A percentile compares a stretch with the other conserved stretches of the same genome.
These are phyloP conservation scores for Drosophila prosaltans DNA, from an alignment of 1,140 invertebrate species.

Conservation along the genomic window DNA sequence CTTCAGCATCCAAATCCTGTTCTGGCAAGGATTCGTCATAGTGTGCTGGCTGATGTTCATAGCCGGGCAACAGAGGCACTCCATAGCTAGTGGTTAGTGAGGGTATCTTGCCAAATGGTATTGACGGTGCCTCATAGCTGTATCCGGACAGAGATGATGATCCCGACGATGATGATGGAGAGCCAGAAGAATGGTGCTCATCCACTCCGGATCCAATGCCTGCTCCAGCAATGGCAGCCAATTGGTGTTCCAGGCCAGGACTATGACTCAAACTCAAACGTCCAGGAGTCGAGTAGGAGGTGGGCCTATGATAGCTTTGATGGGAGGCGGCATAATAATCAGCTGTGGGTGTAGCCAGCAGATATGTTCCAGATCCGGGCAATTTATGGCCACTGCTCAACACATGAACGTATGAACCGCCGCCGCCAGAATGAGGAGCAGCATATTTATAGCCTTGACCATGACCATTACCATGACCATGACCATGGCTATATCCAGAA, in stretches of 20 bases:
- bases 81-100: slow-evolving; percentile 61
- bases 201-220: slow-evolving; percentile 2
- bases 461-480: slow-evolving; percentile 12
- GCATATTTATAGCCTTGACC: slow-evolving; percentile 40
- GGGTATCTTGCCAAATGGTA: slow-evolving; percentile 48
- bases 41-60: slow-evolving; percentile 51
- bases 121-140: slow-evolving; percentile 51
- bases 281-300: slow-evolving; percentile 8
- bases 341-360: slow-evolving; percentile 45
- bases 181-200: slow-evolving; percentile 13
- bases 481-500: not conserved
- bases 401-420: slow-evolving; percentile 22
- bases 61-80: slow-evolving; percentile 56
- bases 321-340: slow-evolving; percentile 18
- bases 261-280: slow-evolving; percentile 20
- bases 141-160: slow-evolving; percentile 14
- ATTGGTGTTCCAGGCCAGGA: slow-evolving; percentile 20
- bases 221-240: slow-evolving; percentile 24
- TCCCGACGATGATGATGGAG: not conserved
- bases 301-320: not conserved
- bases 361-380: slow-evolving; percentile 43
- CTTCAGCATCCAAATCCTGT: slow-evolving; percentile 11
- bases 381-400: slow-evolving; percentile 51
- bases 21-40: slow-evolving; percentile 37
- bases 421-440: slow-evolving; percentile 8